These are phyloP conservation scores for Noctua pronuba DNA, from an alignment of 2,888 invertebrate species.

Conservation along the genomic window DNA sequence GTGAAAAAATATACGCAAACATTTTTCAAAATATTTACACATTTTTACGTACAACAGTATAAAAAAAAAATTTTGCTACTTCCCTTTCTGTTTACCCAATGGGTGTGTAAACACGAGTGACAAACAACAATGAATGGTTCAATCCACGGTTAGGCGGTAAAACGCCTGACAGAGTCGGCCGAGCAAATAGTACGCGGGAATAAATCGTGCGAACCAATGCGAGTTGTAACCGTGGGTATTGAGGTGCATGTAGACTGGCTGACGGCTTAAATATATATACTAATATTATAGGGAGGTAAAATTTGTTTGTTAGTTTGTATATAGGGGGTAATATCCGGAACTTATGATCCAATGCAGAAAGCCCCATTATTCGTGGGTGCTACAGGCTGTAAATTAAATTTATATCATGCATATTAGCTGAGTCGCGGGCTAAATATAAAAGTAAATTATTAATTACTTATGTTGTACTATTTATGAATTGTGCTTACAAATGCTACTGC, in stretches of 20 bases:
- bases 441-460: too few species aligned
- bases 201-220: constrained; percentile 57
- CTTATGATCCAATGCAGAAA: too few species aligned
- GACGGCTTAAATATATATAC: too few species aligned
- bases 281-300: too few species aligned
- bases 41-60: constrained; percentile 5
- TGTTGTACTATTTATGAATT: too few species aligned
- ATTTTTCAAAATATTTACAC: constrained; percentile 23
- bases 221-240: constrained; percentile 27
- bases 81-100: constrained; percentile 52
- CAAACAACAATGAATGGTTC: constrained; percentile 61
- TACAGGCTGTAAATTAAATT: too few species aligned
- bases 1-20: not conserved
- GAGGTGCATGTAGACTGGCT: constrained; percentile 13
- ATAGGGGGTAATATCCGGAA: too few species aligned
- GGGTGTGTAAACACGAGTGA: constrained; percentile 50
- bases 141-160: constrained; percentile 48
- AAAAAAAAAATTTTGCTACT: constrained; percentile 38
- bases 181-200: constrained; percentile 58
- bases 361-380: too few species aligned
- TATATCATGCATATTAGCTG: too few species aligned
- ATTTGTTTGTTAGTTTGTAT: too few species aligned
- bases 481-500: too few species aligned
- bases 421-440: too few species aligned
- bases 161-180: constrained; percentile 53